Base-by-base conservation (phyloP, 2,888 invertebrate genomes). In the Patella pellucida region DNA sequence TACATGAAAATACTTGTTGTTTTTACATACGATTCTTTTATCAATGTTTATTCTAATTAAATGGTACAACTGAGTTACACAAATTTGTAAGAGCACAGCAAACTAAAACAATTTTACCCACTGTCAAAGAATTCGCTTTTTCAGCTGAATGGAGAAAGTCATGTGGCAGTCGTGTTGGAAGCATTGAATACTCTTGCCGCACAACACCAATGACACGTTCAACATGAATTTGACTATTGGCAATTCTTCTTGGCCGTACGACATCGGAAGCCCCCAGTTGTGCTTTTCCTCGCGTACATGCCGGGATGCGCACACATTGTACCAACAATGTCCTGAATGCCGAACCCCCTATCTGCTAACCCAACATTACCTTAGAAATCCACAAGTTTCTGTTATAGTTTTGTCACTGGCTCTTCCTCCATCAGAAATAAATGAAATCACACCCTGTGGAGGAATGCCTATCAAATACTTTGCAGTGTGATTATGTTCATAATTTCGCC, bases 381-480 rank as follows among this genome's bases (percentile, higher is more conserved):
- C 79, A 75, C 76, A 79, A 52, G 80, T 62, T 75, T 85, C 84
- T 50, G 83, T 84, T 12, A 86, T 77, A 62, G 77, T 72, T 72
- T 85, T 85, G 71, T 86, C 85, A 78, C 79, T 81, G 1, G 76
- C 71, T 54, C 82, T 62, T 2, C 83, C 85, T 71, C 83, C 83
- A 62, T 79, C 76, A 14, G 83, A 84, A 12, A 85, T 68, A 74
- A 81, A 86, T 14, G 76, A 76, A 23, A 83, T 76, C 19, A 56
- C 62, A 51, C 84, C 84, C 69, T 83, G 83, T 52, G 84, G 85
- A 15, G 81, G 77, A 62, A 86, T 83, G 1, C 82, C 83, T 62
- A 84, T 83, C 31, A 85, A 68, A 78, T 78, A 85, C 76, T 85
- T 84, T 1, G 78, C 73, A 0, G 85, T 83, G 73, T 84, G 79